Base-by-base conservation (phyloP, 2,113 vertebrate species). In the Pyxicephalus adspersus region DNA sequence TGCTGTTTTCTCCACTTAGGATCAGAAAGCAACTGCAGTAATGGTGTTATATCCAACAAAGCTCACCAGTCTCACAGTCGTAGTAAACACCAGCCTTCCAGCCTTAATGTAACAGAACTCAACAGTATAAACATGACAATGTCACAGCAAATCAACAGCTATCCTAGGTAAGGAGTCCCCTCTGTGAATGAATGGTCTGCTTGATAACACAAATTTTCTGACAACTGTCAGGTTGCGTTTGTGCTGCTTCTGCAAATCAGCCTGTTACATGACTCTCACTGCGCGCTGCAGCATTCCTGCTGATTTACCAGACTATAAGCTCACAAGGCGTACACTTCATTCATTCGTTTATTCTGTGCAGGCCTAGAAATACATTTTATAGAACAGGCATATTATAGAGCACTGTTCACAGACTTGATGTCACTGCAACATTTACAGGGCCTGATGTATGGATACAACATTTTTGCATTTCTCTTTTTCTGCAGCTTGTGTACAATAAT, bases 21-120 rank as follows among this genome's bases (percentile, higher is more conserved):
- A 87, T 95, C 95, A 83, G 98, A 99, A 91, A 95, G 90, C 89
- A 95, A 93, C 93, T 98, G 95, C 93, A 98, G 96, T 94, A 98
- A 99, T 64, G 98, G 98, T 78, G 92, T 99, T 90, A 95, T 95
- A 83, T 95, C 96, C 72, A 96, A 90, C 86, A 98, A 98, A 95
- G 91, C 84, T 28, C 92, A 95, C 89, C 95, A 95, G 5, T 91
- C 96, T 55, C 95, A 97, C 86, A 95, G 95, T 92, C 96, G 96
- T 89, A 93, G 87, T 89, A 99, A 99, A 91, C 92, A 96, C 85
- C 94, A 87, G 51, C 91, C 93, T 61, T 91, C 93, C 83, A 88
- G 86, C 87, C 89, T 93, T 87, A 94, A 93, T 83, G 94, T 93
- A 20, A 89, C 95, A 31, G 96, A 98, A 81, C 86, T 97, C n/a